Conservation (phyloP, 2,888 invertebrate species). For the Chymomyza fuscimana region DNA sequence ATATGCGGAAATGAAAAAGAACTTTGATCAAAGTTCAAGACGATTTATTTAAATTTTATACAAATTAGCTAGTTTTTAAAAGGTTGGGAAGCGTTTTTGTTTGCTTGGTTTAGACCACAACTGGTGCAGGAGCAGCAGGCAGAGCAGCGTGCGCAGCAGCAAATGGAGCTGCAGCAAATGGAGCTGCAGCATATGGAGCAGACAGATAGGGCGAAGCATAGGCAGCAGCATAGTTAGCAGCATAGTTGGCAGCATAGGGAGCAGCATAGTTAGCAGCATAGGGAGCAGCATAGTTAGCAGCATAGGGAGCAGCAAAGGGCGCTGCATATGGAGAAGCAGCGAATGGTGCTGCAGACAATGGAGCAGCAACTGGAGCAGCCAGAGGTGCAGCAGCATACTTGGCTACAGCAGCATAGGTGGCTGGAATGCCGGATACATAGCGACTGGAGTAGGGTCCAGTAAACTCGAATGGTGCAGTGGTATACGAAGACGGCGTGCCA, state of each 20-base stretch:
- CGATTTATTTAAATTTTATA: not conserved
- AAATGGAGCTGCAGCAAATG: slow-evolving; percentile 14
- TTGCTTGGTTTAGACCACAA: slow-evolving; percentile 40
- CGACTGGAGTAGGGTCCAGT: slow-evolving; percentile 72
- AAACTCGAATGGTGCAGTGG: slow-evolving; percentile 75
- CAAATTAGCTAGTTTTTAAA: not conserved
- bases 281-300: slow-evolving; percentile 18
- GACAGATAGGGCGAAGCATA: slow-evolving; percentile 20
- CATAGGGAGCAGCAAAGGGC: slow-evolving; percentile 24
- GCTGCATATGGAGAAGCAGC: slow-evolving; percentile 29
- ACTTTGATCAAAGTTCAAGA: not conserved
- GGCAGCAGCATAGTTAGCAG: slow-evolving; percentile 33
- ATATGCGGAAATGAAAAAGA: not conserved
- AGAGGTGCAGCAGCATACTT: slow-evolving; percentile 42
- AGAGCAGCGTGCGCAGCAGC: slow-evolving; percentile 41
- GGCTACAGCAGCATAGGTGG: slow-evolving; percentile 39
- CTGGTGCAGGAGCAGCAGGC: slow-evolving; percentile 51
- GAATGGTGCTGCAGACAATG: slow-evolving; percentile 38
- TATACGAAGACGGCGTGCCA: slow-evolving; percentile 74
- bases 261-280: slow-evolving; percentile 22
- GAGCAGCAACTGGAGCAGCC: slow-evolving; percentile 34
- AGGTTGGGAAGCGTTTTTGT: not conserved
- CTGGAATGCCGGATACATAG: slow-evolving; percentile 72
- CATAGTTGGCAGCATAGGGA: slow-evolving; percentile 22
- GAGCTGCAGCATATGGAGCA: slow-evolving; percentile 36